Evolutionary conservation across 1,140 invertebrate species (phyloP), one percentile per base, ranked within the genome.

Genomic region (Arctopsyche grandis): DNA sequence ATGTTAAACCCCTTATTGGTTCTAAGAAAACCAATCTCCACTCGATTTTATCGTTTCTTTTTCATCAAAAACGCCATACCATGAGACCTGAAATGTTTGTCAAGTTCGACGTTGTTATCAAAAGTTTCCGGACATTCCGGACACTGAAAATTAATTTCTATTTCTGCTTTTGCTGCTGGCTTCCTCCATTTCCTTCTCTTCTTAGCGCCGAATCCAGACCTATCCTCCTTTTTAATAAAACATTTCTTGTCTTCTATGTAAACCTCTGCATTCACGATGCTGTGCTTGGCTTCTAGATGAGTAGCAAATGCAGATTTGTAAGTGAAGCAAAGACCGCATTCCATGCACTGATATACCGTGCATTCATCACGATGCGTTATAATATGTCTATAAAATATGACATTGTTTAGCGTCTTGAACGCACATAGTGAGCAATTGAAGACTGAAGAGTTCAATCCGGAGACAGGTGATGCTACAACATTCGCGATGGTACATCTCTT

Each of bases 321-420:
- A 91, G 90, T n/a, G 83, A 93, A 93, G 84, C 91, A 92, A 78
- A 91, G 88, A 0, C 91, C 92, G 83, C 92, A 93, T 83, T 93
- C 92, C 83, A 92, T 85, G 83, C 92, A 93, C 75, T 92, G 88
- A 83, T 91, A 92, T 58, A 90, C 88, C 74, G 88, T 90, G 22
- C 87, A 89, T 10, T 90, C 87, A 75, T 91, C 88, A 81, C 90
- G 89, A 84, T 90, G 90, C 1, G 79, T 83, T 0, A 87, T 85
- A 14, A 92, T 88, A 81, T 93, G 92, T 14, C 84, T 82, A 66
- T 90, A 87, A 79, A 92, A 85, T 0, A 82, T 70, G n/a, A n/a
- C n/a, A 16, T 10, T 85, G 21, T 80, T 88, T 89, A 52, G 88
- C 84, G 12, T 14, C 12, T 83, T 80, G 38, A 85, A 86, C 16